A percentile compares a stretch with the other conserved stretches of the same genome.
phyloP scores from a whole-genome alignment of 2,113 vertebrate genomes.

The Onychostruthus taczanowskii region DNA sequence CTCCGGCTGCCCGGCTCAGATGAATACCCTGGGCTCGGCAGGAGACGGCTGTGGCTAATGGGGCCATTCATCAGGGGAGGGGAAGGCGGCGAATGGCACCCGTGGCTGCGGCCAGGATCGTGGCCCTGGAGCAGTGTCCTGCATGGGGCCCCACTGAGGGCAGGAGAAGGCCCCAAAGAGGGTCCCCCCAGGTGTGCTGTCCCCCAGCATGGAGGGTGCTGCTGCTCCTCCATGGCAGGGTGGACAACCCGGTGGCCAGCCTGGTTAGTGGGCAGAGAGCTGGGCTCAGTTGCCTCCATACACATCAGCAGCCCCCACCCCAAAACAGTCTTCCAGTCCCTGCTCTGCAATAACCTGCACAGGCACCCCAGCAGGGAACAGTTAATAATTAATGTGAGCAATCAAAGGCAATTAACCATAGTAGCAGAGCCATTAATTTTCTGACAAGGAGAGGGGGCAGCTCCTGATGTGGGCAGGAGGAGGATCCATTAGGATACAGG shows the following conservation, averaged over 20 bases:
- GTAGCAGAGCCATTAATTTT: constrained; percentile 78
- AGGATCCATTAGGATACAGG: background rate
- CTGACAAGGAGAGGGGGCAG: background rate
- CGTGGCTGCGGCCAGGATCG: accelerated
- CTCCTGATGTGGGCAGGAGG: accelerated
- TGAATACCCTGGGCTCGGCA: background rate
- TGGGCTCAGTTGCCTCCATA: background rate
- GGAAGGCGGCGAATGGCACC: accelerated
- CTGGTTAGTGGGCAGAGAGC: background rate
- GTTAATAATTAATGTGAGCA: constrained; percentile 83
- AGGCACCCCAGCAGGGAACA: constrained; percentile 54
- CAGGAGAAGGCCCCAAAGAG: background rate
- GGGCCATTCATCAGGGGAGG: background rate
- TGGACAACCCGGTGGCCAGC: background rate
- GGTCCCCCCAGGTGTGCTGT: background rate
- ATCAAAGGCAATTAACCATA: constrained; percentile 81
- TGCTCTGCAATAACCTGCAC: constrained; percentile 51
- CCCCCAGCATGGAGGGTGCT: background rate
- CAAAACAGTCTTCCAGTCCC: background rate
- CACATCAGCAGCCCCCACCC: background rate
- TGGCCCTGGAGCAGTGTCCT: background rate
- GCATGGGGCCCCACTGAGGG: accelerated
- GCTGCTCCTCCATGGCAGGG: background rate
- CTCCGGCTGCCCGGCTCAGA: background rate
- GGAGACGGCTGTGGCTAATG: constrained; percentile 4